A percentile compares a stretch with the other conserved stretches of the same genome.
phyloP scores from a whole-genome alignment of 2,797 vertebrate genomes.

The Enteromius viviparus region DNA sequence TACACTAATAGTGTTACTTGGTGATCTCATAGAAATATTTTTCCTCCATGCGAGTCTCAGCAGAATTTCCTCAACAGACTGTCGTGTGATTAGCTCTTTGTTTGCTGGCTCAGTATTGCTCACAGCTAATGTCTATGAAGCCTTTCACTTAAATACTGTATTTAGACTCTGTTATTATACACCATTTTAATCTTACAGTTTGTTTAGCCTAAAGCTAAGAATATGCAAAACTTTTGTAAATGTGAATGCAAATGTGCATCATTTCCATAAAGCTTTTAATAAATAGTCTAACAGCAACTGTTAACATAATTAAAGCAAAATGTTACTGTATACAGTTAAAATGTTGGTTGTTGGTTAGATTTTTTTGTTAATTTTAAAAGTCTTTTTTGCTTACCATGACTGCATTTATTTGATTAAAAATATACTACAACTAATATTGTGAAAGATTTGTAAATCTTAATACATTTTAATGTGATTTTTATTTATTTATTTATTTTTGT shows the following conservation, averaged over 20 bases:
- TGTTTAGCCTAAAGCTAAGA: not conserved
- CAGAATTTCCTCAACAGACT: conserved; percentile 21
- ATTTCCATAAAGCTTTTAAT: not conserved
- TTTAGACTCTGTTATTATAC: not conserved
- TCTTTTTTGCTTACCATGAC: not conserved
- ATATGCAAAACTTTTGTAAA: not conserved
- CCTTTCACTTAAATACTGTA: conserved; percentile 4
- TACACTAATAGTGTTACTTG: not conserved
- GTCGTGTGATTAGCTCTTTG: conserved; percentile 28
- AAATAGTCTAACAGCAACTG: not conserved
- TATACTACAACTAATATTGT: not conserved
- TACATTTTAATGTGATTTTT: not conserved
- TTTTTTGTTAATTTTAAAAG: not conserved
- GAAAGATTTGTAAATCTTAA: not conserved
- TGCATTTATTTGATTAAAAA: not conserved
- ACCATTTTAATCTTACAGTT: not conserved
- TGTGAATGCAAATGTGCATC: not conserved
- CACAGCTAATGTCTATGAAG: conserved; percentile 8
- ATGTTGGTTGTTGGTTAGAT: not conserved
- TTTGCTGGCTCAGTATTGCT: conserved; percentile 32
- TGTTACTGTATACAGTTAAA: not conserved
- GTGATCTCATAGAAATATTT: not conserved
- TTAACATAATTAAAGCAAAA: not conserved
- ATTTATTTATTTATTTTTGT: no score
- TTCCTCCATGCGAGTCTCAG: not conserved